Conservation (phyloP, 2,113 vertebrate genomes). For the Sebastes fasciatus region DNA sequence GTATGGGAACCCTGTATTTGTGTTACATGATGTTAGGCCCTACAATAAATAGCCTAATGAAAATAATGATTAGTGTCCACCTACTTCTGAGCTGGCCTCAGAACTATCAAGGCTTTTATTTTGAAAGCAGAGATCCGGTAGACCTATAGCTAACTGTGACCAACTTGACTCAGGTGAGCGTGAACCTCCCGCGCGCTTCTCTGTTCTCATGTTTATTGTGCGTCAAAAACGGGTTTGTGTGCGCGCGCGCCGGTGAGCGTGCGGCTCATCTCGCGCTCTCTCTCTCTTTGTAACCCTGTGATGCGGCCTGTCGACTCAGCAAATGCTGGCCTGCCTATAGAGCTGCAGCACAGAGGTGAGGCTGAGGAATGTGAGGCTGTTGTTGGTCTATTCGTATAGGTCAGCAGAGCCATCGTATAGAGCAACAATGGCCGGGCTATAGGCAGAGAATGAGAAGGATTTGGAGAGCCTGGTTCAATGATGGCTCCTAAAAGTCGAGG, state of each 20-base stretch:
- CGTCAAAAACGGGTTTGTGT: background rate
- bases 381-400: constrained; percentile 76
- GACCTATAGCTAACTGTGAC: background rate
- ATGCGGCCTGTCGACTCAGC: constrained; percentile 77
- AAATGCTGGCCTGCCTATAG: constrained; percentile 34
- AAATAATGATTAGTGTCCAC: too few species aligned
- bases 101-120: background rate
- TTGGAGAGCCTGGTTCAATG: constrained; percentile 48
- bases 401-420: constrained; percentile 81
- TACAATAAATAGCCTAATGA: background rate
- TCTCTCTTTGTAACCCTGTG: constrained; percentile 45
- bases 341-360: constrained; percentile 47
- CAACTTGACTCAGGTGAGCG: constrained; percentile 32
- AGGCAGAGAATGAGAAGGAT: constrained; percentile 77
- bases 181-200: background rate
- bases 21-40: background rate
- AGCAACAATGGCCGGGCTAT: constrained; percentile 75
- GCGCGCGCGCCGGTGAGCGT: background rate
- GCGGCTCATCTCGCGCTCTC: background rate
- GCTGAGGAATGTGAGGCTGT: constrained; percentile 64
- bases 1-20: too few species aligned
- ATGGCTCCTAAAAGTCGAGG: background rate
- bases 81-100: background rate
- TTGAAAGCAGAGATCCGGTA: background rate
- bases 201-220: background rate